phyloP scores from a whole-genome alignment of 2,113 vertebrate species.

The Oreochromis spilurus region DNA sequence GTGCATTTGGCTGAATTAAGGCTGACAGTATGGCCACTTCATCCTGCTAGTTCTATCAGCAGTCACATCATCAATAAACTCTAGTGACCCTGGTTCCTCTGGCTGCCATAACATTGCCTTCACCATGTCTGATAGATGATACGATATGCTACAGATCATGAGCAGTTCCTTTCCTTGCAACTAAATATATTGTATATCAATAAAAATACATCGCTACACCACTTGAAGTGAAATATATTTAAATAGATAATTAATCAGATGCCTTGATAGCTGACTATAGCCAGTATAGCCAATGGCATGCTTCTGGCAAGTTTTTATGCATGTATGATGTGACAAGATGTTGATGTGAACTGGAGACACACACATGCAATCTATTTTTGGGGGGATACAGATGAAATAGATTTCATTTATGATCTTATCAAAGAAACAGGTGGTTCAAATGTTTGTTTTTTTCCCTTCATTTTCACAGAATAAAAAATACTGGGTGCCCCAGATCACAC shows the following conservation, averaged over 20 bases:
- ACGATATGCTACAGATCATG: neutral
- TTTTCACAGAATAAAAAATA: neutral
- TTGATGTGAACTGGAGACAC: neutral
- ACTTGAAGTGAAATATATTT: neutral
- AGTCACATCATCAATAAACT: neutral
- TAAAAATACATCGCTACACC: neutral
- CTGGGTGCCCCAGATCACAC: neutral
- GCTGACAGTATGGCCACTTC: neutral
- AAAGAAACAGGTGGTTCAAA: neutral
- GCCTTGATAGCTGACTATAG: neutral
- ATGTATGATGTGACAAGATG: neutral
- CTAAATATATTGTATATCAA: neutral
- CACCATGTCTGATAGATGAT: neutral
- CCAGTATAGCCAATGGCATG: neutral
- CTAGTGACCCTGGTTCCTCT: neutral
- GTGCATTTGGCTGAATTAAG: neutral
- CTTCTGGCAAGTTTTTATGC: neutral
- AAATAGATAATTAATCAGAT: neutral
- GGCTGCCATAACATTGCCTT: neutral
- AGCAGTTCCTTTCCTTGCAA: neutral
- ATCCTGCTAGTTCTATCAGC: neutral
- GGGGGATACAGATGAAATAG: neutral
- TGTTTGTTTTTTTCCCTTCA: neutral
- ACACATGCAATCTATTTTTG: neutral
- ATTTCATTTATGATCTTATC: neutral